These are phyloP conservation scores for Scaptomyza reducta DNA, from an alignment of 2,888 invertebrate genomes.

Conservation along the genomic window DNA sequence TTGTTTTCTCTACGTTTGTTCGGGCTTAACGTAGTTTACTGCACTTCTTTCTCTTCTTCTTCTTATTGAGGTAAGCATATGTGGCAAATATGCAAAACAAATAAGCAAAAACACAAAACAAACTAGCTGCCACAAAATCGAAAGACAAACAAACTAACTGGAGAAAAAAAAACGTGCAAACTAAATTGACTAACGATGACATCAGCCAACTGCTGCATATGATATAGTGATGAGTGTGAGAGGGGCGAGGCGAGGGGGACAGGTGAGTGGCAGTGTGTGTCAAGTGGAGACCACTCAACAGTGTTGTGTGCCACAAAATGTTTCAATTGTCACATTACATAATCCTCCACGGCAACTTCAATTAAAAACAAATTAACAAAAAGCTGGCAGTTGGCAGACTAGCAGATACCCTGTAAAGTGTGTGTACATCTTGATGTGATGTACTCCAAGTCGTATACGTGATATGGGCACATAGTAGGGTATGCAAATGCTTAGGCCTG, in stretches of 20 bases:
- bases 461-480: background rate
- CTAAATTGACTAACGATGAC: conserved; percentile 52
- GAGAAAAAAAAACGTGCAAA: conserved; percentile 27
- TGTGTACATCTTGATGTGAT: too few relatives aligned
- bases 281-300: conserved; percentile 39
- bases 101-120: conserved; percentile 32
- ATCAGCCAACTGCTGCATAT: conserved; percentile 46
- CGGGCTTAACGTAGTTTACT: conserved; percentile 35
- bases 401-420: conserved; percentile 7
- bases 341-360: conserved; percentile 26
- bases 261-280: conserved; percentile 28
- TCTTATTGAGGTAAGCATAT: conserved; percentile 34
- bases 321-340: conserved; percentile 57
- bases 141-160: conserved; percentile 26
- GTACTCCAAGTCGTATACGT: too few relatives aligned
- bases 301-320: conserved; percentile 22
- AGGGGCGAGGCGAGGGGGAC: background rate
- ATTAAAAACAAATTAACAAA: conserved; percentile 50
- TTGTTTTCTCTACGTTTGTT: conserved; percentile 1
- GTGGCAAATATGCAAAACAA: conserved; percentile 58
- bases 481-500: conserved; percentile 30
- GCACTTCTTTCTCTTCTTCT: conserved; percentile 17
- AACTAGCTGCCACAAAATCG: conserved; percentile 46
- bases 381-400: background rate
- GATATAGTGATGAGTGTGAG: conserved; percentile 27